Evolutionary conservation across 35 echinoderm and acorn worm species (phyloP), one percentile per base, ranked within the genome.

Genomic region (Chiridota heheva): DNA sequence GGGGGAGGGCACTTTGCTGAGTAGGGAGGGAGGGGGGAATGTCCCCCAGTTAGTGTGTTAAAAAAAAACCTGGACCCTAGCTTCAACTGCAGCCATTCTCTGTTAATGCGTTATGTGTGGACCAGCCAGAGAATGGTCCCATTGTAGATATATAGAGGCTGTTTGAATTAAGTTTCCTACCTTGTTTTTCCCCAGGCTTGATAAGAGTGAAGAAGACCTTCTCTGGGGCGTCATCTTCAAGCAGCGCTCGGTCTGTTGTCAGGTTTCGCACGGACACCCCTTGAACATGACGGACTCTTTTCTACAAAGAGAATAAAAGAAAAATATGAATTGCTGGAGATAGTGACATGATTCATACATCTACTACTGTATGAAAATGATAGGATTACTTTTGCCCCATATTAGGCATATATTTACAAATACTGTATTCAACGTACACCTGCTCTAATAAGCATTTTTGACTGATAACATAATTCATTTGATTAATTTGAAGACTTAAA

Each of bases 161-260:
- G n/a, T n/a, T n/a, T n/a, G n/a, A n/a, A n/a, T n/a, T n/a, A n/a
- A n/a, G n/a, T n/a, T n/a, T n/a, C 75, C 42, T 58, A 78, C 75
- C 75, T 39, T 30, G 25, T 40, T 12, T 7, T 16, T 78, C 75
- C 28, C 75, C 75, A 32, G 58, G 75, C 42, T 31, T 78, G 32
- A 78, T 49, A 34, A 78, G 55, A 15, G 62, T 58, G 42, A 78
- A 78, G 55, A 60, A 42, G 18, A 78, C 75, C 58, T 62, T 58
- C 24, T 78, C 75, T 25, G 75, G 75, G 20, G 51, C 75, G 62
- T 78, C 75, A 78, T 78, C 75, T 55, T 78, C 75, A 7, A 78
- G 55, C 35, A 78, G 47, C 34, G 75, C 75, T 42, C 75, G 40
- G 35, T 78, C 75, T 59, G 75, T 78, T 31, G 75, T 60, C 42